Evolutionary conservation across 2,888 invertebrate species (phyloP).

Genomic region (Tenodera sinensis): DNA sequence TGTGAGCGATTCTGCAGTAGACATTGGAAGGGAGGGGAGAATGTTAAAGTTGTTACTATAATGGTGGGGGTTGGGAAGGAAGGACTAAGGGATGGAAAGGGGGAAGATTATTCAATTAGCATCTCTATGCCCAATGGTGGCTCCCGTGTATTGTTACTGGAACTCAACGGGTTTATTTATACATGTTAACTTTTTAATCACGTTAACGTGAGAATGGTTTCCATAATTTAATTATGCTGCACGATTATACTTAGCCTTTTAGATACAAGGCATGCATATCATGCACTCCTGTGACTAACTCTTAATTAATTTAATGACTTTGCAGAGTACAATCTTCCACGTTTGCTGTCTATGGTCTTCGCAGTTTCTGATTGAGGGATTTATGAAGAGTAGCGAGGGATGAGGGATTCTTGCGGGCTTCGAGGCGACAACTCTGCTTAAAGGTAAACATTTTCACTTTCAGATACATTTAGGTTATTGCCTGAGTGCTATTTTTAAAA

Average conservation of each 20-base stretch:
- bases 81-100: not conserved
- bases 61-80: not conserved
- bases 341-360: not conserved
- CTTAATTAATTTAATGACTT: slow-evolving; percentile 6
- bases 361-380: not conserved
- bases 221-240: slow-evolving; percentile 19
- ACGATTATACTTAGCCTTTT: not conserved
- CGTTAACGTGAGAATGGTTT: slow-evolving; percentile 22
- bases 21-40: not conserved
- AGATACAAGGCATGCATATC: not conserved
- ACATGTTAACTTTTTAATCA: slow-evolving; percentile 27
- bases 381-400: not conserved
- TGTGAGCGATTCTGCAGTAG: not conserved
- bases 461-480: no score
- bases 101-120: slow-evolving; percentile 18
- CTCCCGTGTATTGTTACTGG: not conserved
- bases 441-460: no score
- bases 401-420: not conserved
- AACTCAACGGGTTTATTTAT: slow-evolving; percentile 15
- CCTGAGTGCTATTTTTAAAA: no score
- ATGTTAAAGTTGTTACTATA: not conserved
- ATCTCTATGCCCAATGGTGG: not conserved
- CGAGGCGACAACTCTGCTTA: no score
- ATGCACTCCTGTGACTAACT: not conserved
- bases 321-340: not conserved